Percentiles rank a stretch among this genome's conserved stretches.
These are phyloP conservation scores for Aphis gossypii DNA, from an alignment of 1,140 invertebrate species.

Conservation along the genomic window DNA sequence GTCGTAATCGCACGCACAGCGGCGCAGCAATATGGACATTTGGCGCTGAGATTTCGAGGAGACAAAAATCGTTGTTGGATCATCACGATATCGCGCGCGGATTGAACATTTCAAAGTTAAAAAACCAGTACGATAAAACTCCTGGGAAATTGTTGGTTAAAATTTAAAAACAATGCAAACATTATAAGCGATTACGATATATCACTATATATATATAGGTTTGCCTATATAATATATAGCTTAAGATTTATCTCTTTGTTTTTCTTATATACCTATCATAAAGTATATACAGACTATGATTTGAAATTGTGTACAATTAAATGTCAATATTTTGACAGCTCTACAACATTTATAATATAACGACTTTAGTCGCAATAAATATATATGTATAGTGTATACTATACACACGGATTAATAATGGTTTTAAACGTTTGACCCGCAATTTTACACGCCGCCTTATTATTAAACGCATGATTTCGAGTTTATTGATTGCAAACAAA, in stretches of 20 bases:
- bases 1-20: not conserved
- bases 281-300: not conserved
- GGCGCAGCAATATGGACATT: no score
- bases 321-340: conserved; percentile 32
- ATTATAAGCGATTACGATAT: not conserved
- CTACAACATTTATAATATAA: not conserved
- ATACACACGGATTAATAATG: conserved; percentile 26
- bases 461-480: not conserved
- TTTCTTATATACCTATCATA: not conserved
- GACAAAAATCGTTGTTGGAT: no score
- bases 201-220: not conserved
- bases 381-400: not conserved
- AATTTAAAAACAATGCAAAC: not conserved
- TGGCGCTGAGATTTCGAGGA: no score
- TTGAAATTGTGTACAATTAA: not conserved
- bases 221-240: not conserved
- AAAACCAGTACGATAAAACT: not conserved
- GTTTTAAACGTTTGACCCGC: conserved; percentile 24
- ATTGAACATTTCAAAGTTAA: not conserved
- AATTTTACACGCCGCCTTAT: not conserved
- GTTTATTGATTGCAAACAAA: not conserved
- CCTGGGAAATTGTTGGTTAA: not conserved
- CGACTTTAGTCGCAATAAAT: not conserved
- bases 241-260: not conserved
- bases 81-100: not conserved